phyloP scores from a whole-genome alignment of 2,888 invertebrate genomes.

The Tinea trinotella region DNA sequence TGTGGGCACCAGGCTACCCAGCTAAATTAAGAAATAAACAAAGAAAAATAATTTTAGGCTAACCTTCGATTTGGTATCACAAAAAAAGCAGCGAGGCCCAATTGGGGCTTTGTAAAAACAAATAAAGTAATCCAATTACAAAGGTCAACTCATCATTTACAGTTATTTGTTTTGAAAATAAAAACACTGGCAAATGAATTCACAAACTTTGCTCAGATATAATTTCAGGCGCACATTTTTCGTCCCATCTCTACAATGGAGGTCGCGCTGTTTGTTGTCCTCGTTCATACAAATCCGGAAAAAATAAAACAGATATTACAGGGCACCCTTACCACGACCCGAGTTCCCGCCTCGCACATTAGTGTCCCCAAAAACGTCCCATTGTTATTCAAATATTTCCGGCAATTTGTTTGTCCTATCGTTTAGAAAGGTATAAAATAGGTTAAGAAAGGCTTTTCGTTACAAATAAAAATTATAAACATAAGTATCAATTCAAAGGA shows the following conservation, averaged over 20 bases:
- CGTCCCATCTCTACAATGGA: slow-evolving; percentile 46
- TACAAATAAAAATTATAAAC: slow-evolving; percentile 8
- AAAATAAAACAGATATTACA: slow-evolving; percentile 68
- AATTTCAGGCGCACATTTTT: slow-evolving; percentile 55
- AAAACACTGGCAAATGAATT: slow-evolving; percentile 44
- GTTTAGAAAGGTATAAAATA: slow-evolving; percentile 46
- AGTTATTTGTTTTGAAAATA: slow-evolving; percentile 18
- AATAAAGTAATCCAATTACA: slow-evolving; percentile 16
- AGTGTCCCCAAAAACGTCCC: slow-evolving; percentile 58
- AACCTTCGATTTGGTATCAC: slow-evolving; percentile 1
- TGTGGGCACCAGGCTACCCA: too few species aligned
- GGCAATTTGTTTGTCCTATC: slow-evolving; percentile 66
- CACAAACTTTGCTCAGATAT: slow-evolving; percentile 59
- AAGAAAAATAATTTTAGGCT: too few species aligned
- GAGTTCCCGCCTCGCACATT: slow-evolving; percentile 64
- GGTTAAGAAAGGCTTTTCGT: slow-evolving; percentile 31
- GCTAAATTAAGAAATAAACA: too few species aligned
- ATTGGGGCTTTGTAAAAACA: slow-evolving; percentile 11
- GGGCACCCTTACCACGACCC: slow-evolving; percentile 39
- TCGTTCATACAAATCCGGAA: slow-evolving; percentile 65
- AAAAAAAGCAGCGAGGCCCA: not conserved
- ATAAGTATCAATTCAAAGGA: not conserved
- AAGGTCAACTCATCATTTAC: slow-evolving; percentile 18
- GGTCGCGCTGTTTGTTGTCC: slow-evolving; percentile 52
- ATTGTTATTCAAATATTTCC: slow-evolving; percentile 71